These are phyloP conservation scores for Leucophenga montana DNA, from an alignment of 2,888 invertebrate genomes.

Conservation along the genomic window DNA sequence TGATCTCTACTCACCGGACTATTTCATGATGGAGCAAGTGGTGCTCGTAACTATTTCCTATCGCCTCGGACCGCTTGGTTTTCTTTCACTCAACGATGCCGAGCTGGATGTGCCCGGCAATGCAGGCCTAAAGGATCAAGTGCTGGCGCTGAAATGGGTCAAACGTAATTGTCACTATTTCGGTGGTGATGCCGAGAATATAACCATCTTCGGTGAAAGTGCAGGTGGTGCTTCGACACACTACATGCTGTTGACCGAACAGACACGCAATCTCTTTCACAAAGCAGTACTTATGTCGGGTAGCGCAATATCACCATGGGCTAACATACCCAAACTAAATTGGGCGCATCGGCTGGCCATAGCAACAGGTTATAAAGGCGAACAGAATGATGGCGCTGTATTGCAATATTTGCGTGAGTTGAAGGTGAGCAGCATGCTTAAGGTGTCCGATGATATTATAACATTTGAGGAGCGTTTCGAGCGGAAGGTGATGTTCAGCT, in stretches of 20 bases:
- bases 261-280: constrained; percentile 72
- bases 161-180: constrained; percentile 74
- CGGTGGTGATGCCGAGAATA: constrained; percentile 75
- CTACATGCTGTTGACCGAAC: constrained; percentile 74
- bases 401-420: constrained; percentile 69
- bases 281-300: constrained; percentile 71
- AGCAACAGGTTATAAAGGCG: constrained; percentile 68
- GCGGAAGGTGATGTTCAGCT: constrained; percentile 63
- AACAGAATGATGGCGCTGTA: constrained; percentile 66
- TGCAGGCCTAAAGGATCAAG: constrained; percentile 75
- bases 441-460: constrained; percentile 67
- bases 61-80: constrained; percentile 74
- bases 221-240: constrained; percentile 75
- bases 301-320: constrained; percentile 67
- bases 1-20: constrained; percentile 73
- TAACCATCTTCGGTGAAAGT: constrained; percentile 75
- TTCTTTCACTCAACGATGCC: constrained; percentile 73
- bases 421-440: constrained; percentile 66
- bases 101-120: constrained; percentile 75
- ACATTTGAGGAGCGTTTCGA: constrained; percentile 67
- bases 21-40: constrained; percentile 74
- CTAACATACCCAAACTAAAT: constrained; percentile 60
- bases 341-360: constrained; percentile 69
- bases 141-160: constrained; percentile 75
- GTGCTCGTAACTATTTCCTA: constrained; percentile 74